Percentiles rank a stretch among this genome's conserved stretches.
Evolutionary conservation across 2,113 vertebrate species (phyloP).

Genomic region (Mustela lutreola): DNA sequence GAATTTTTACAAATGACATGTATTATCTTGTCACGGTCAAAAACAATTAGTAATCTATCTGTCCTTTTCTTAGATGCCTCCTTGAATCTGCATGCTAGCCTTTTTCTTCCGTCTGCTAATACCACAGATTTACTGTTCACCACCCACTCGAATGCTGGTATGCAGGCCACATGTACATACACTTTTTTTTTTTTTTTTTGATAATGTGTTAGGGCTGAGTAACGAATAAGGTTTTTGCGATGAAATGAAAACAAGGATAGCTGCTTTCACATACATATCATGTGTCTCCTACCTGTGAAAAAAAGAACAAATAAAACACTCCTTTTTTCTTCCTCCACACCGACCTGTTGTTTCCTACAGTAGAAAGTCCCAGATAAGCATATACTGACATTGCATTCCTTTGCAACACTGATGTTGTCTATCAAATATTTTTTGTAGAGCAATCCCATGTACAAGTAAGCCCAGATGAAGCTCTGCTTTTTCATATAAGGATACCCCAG

Average conservation of each 20-base stretch:
- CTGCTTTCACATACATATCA: slow-evolving; percentile 50
- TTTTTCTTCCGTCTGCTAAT: slow-evolving; percentile 33
- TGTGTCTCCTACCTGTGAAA: slow-evolving; percentile 64
- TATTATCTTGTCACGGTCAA: background rate
- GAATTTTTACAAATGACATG: background rate
- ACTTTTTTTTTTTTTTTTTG: background rate
- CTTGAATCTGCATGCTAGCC: background rate
- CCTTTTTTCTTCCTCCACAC: background rate
- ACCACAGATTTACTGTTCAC: background rate
- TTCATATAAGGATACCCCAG: background rate
- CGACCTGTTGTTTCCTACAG: slow-evolving; percentile 68
- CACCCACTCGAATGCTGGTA: background rate
- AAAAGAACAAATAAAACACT: background rate
- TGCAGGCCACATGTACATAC: background rate
- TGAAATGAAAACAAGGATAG: background rate
- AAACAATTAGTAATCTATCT: background rate
- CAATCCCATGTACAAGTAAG: background rate
- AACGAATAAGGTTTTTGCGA: background rate
- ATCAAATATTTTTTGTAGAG: background rate
- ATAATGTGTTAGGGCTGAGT: background rate
- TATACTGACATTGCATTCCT: background rate
- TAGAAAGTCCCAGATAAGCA: slow-evolving; percentile 43
- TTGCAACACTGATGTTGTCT: background rate
- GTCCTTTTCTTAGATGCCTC: background rate
- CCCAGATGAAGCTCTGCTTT: background rate